Percentiles rank a stretch among this genome's conserved stretches.
Evolutionary conservation across 92 coral and sea anemone genomes (phyloP).

Genomic region (Porites rus): DNA sequence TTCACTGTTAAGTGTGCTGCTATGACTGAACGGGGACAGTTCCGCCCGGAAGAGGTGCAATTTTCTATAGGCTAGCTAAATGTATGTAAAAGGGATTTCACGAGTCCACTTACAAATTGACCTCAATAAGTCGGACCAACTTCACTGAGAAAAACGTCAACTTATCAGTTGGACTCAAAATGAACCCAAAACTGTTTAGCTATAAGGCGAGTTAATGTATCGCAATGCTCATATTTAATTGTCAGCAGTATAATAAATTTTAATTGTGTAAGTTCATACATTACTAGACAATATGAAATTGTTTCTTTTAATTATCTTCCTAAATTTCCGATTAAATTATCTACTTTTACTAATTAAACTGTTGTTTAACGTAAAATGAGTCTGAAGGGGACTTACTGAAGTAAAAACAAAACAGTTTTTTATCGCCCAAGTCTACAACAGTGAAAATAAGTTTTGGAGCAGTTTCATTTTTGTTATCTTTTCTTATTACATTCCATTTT

Average conservation of each 20-base stretch:
- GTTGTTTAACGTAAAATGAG: constrained; percentile 30
- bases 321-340: constrained; percentile 37
- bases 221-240: constrained; percentile 29
- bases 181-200: constrained; percentile 35
- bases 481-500: constrained; percentile 38
- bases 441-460: constrained; percentile 31
- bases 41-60: constrained; percentile 32
- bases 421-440: constrained; percentile 30
- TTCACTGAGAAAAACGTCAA: constrained; percentile 34
- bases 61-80: constrained; percentile 31
- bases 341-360: constrained; percentile 39
- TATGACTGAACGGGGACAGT: constrained; percentile 40
- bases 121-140: constrained; percentile 31
- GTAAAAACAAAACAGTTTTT: constrained; percentile 32
- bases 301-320: constrained; percentile 37
- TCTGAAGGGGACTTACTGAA: constrained; percentile 38
- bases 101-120: constrained; percentile 31
- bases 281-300: constrained; percentile 36
- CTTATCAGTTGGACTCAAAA: constrained; percentile 39
- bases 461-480: constrained; percentile 36
- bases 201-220: constrained; percentile 30
- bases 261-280: constrained; percentile 32
- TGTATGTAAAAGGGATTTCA: constrained; percentile 39
- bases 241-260: constrained; percentile 36
- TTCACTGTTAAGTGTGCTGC: constrained; percentile 32